These are phyloP conservation scores for Phenganax stokvisi DNA, from an alignment of 92 coral and sea anemone species.

Conservation along the genomic window DNA sequence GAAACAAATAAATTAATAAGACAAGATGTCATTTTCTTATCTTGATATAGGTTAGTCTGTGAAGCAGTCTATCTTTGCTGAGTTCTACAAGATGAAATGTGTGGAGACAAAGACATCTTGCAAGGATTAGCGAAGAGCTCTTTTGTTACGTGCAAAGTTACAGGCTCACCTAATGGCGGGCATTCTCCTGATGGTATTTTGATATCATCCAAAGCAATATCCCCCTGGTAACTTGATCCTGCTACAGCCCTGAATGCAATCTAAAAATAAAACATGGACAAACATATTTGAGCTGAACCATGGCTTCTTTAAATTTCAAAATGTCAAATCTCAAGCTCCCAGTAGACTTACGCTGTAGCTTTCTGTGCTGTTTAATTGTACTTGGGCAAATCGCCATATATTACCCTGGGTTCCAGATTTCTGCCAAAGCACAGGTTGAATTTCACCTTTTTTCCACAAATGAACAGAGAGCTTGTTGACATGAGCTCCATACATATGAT, in stretches of 20 bases:
- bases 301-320: background rate
- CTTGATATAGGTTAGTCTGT: background rate
- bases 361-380: constrained; percentile 52
- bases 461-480: constrained; percentile 66
- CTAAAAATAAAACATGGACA: constrained; percentile 36
- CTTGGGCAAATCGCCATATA: constrained; percentile 70
- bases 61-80: background rate
- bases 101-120: background rate
- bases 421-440: constrained; percentile 64
- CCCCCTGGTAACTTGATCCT: constrained; percentile 83
- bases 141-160: background rate
- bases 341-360: constrained; percentile 58
- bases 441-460: constrained; percentile 51
- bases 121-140: background rate
- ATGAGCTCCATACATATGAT: constrained; percentile 94
- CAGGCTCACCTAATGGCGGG: constrained; percentile 65
- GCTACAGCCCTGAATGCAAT: constrained; percentile 73
- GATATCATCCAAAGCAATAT: constrained; percentile 89
- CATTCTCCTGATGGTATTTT: constrained; percentile 64
- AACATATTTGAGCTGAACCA: background rate
- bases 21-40: background rate
- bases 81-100: too few species aligned
- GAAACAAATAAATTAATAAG: background rate
- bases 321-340: background rate
- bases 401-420: constrained; percentile 80